Base-by-base conservation (phyloP, 2,113 vertebrate species). In the Cairina moschata region DNA sequence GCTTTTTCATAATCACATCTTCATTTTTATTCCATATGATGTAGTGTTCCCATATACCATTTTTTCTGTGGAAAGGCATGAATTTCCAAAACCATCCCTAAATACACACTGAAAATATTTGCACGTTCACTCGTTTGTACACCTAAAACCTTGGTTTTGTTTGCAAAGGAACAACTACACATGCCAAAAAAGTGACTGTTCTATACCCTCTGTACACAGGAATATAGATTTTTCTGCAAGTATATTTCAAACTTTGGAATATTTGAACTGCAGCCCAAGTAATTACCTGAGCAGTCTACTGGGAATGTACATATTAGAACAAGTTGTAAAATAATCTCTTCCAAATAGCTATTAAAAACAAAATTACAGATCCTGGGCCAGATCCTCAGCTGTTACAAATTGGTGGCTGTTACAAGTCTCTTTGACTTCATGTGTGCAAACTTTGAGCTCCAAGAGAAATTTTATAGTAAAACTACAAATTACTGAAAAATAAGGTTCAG, bases 251-350 rank as follows among this genome's bases (percentile, higher is more conserved):
- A 95, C 75, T 73, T 56, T 72, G 71, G 79, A 83, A 82, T 77
- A 94, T 91, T 93, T 97, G 94, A 97, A 94, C 40, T 79, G 58
- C 59, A 75, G 92, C 87, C 91, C 77, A 90, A 88, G 90, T 87
- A 96, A 97, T 95, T 96, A 96, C 91, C 92, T 95, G 88, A 95
- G 62, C 58, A 96, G 86, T 85, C 95, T 94, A 91, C 74, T 73
- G 77, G 91, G 93, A 96, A 96, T 76, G 83, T 76, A 82, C 81
- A 66, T 79, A 95, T 73, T 97, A 96, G 73, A 96, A 92, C 80
- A 94, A 92, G 86, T 66, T 94, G 83, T 96, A 97, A 94, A 97
- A 96, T 87, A 96, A 92, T 92, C 80, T 94, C 88, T 92, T 97
- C 95, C 83, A 97, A 96, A 95, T 73, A 84, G 58, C 83, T 95